Evolutionary conservation across 2,797 vertebrate genomes (phyloP), one percentile per base, ranked within the genome.

Genomic region (Arvicola amphibius): DNA sequence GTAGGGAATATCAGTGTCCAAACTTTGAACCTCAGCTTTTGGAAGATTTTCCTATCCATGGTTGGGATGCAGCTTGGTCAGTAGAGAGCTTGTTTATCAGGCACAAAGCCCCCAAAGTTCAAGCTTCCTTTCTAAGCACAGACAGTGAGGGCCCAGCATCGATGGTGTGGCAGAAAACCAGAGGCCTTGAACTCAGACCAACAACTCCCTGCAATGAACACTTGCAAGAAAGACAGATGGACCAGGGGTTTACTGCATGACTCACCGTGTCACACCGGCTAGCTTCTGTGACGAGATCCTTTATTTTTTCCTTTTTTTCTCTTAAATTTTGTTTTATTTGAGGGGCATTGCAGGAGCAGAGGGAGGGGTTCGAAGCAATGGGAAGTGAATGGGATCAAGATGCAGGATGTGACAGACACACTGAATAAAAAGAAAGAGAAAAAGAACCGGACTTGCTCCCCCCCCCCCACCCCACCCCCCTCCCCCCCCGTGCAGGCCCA

Each of bases 1-100:
- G 34, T 43, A 59, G 67, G 51, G 90, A 91, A 88, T 86, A 80
- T 88, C 23, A 63, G 25, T 76, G 90, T 92, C 25, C 37, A 61
- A 61, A 89, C 85, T 88, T 80, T 56, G 46, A 89, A 84, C 46
- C 43, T 43, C 16, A 85, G 53, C 69, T 85, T 88, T 65, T 92
- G 65, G 19, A 91, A 81, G 73, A 63, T 80, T 94, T 76, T 63
- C 19, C 73, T 86, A 63, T 1, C 19, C 9, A 43, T 56, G 76
- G 16, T 32, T 2, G 46, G 27, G 7, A 78, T 34, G 46, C 46
- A 34, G 76, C 16, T 34, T 17, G 6, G 29, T 34, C 2, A 2
- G 40, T 48, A 29, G 74, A 77, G 43, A 32, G 43, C 43, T 8
- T 29, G 12, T 27, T 8, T 27, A 77, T 43, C 74, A 78, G 46